Conservation (phyloP, 2,888 invertebrate species). For the Cosmorhoe ocellata region DNA sequence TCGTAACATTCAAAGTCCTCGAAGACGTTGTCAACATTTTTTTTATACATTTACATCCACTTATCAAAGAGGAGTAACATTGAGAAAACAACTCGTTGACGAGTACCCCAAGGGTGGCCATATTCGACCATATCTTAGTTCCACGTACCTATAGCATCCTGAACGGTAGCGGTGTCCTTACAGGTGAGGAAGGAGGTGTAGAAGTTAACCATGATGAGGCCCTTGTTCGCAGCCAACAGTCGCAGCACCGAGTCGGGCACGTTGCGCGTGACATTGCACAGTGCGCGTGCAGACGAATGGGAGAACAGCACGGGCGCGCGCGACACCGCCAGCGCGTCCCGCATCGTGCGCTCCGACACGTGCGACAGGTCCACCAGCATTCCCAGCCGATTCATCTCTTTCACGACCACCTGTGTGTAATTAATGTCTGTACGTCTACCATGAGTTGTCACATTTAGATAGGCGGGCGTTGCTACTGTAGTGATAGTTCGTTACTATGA, state of each 20-base stretch:
- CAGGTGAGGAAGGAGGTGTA: slow-evolving; percentile 90
- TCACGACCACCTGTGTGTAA: slow-evolving; percentile 85
- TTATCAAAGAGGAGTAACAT: too few relatives aligned
- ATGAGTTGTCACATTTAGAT: too few relatives aligned
- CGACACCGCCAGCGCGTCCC: slow-evolving; percentile 88
- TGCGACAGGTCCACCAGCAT: slow-evolving; percentile 94
- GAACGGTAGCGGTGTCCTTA: slow-evolving; percentile 87
- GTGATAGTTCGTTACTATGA: too few relatives aligned
- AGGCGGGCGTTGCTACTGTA: too few relatives aligned
- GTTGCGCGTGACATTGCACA: slow-evolving; percentile 91
- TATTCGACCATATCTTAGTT: too few relatives aligned
- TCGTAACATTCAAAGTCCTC: too few relatives aligned
- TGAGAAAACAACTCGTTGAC: too few relatives aligned
- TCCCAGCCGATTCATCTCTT: slow-evolving; percentile 94
- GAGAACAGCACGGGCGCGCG: slow-evolving; percentile 93
- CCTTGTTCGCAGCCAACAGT: slow-evolving; percentile 88
- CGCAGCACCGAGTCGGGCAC: slow-evolving; percentile 90
- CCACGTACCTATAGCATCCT: slow-evolving; percentile 88
- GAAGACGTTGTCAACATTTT: too few relatives aligned
- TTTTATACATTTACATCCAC: too few relatives aligned
- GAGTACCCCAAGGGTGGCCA: too few relatives aligned
- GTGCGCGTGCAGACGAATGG: slow-evolving; percentile 90
- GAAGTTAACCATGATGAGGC: slow-evolving; percentile 94
- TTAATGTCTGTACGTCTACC: too few relatives aligned
- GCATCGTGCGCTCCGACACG: slow-evolving; percentile 91